Evolutionary conservation across 1,140 invertebrate genomes (phyloP).

Genomic region (Hylaeus volcanicus): DNA sequence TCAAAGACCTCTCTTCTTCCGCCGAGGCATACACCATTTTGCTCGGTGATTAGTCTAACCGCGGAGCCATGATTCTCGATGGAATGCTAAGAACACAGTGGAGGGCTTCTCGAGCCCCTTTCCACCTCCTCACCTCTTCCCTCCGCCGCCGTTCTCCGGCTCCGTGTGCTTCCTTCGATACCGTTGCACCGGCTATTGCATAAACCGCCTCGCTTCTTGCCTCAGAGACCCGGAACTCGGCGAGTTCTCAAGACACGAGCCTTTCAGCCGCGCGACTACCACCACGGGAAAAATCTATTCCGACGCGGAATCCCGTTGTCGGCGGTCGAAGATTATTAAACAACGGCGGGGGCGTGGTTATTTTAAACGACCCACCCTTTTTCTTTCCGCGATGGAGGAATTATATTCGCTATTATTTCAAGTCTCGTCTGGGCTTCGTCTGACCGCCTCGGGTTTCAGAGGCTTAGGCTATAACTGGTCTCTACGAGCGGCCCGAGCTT

Average conservation of each 20-base stretch:
- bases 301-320: conserved; percentile 11
- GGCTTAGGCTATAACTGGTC: no score
- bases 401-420: no score
- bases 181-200: conserved; percentile 58
- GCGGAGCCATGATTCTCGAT: conserved; percentile 58
- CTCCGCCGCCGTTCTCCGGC: conserved; percentile 13
- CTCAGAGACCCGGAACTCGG: conserved; percentile 48
- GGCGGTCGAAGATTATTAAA: conserved; percentile 1
- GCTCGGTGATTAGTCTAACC: conserved; percentile 52
- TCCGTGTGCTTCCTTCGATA: conserved; percentile 38
- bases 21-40: conserved; percentile 37
- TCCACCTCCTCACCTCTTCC: conserved; percentile 1
- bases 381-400: not conserved
- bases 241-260: conserved; percentile 40
- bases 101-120: conserved; percentile 53
- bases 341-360: not conserved
- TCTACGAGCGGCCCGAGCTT: no score
- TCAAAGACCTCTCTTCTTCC: conserved; percentile 32
- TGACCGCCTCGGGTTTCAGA: no score
- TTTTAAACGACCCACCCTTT: not conserved
- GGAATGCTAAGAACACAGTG: conserved; percentile 64
- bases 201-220: conserved; percentile 42
- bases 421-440: no score
- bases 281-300: conserved; percentile 13
- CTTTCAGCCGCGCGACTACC: conserved; percentile 26